Conservation (phyloP, 2,113 vertebrate species). For the Copsychus sechellarum region DNA sequence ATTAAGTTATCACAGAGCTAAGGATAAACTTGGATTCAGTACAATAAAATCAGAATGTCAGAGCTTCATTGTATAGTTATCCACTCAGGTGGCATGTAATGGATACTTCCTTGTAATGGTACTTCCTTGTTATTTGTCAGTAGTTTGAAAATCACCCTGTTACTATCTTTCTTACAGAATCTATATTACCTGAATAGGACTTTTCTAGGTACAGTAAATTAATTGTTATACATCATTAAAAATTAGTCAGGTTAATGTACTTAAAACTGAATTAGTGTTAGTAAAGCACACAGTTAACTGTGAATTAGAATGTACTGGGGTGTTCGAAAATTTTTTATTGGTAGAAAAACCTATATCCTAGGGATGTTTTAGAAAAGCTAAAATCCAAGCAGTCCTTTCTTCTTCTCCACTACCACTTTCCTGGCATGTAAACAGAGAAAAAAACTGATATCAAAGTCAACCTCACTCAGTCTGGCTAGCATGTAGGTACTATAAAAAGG, state of each 20-base stretch:
- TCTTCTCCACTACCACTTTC: not conserved
- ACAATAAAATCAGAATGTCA: not conserved
- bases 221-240: accelerated
- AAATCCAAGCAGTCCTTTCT: not conserved
- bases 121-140: not conserved
- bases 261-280: not conserved
- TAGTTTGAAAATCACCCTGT: not conserved
- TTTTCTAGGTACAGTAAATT: not conserved
- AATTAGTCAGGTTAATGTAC: not conserved
- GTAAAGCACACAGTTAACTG: not conserved
- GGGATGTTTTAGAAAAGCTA: not conserved
- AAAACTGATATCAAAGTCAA: not conserved
- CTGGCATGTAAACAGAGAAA: not conserved
- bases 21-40: not conserved
- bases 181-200: not conserved
- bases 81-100: not conserved
- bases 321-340: not conserved
- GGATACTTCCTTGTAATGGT: no score
- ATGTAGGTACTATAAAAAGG: not conserved
- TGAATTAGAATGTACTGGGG: not conserved
- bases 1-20: not conserved
- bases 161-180: not conserved
- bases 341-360: not conserved
- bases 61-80: not conserved
- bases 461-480: not conserved